A percentile compares a stretch with the other conserved stretches of the same genome.
phyloP scores from a whole-genome alignment of 92 coral and sea anemone species.

The Palythoa caribaeorum region DNA sequence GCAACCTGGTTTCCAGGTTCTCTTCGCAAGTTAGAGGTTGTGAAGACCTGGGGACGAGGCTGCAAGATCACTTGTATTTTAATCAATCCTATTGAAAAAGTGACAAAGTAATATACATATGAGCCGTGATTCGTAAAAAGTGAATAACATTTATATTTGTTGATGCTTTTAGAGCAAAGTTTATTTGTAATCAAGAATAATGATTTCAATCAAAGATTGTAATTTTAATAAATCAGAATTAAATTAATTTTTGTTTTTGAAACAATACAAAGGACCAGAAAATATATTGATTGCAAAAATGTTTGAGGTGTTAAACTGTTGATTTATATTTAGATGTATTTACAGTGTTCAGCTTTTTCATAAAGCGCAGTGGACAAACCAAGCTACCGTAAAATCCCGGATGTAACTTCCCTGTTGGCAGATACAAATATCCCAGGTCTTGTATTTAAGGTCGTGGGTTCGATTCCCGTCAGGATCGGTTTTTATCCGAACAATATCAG shows the following conservation, averaged over 20 bases:
- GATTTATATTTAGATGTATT: no score
- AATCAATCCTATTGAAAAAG: background rate
- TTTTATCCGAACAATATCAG: no score
- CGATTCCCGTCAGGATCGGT: no score
- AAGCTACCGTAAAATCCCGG: no score
- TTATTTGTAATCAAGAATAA: slow-evolving; percentile 33
- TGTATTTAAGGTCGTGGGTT: no score
- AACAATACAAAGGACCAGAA: background rate
- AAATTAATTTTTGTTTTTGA: slow-evolving; percentile 22
- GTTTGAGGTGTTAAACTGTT: no score
- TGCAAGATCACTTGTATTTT: background rate
- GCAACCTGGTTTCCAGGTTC: background rate
- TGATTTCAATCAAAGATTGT: slow-evolving; percentile 30
- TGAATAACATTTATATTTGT: slow-evolving; percentile 5
- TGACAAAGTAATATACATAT: background rate
- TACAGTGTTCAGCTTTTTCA: no score
- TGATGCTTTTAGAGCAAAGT: slow-evolving; percentile 12
- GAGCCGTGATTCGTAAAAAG: background rate
- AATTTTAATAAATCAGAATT: slow-evolving; percentile 38
- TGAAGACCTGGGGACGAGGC: background rate
- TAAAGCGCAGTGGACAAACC: no score
- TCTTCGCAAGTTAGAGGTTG: background rate
- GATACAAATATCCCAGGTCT: no score
- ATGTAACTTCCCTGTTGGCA: no score
- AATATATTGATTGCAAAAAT: background rate